phyloP scores from a whole-genome alignment of 2,797 vertebrate species.

The Amniataba percoides region DNA sequence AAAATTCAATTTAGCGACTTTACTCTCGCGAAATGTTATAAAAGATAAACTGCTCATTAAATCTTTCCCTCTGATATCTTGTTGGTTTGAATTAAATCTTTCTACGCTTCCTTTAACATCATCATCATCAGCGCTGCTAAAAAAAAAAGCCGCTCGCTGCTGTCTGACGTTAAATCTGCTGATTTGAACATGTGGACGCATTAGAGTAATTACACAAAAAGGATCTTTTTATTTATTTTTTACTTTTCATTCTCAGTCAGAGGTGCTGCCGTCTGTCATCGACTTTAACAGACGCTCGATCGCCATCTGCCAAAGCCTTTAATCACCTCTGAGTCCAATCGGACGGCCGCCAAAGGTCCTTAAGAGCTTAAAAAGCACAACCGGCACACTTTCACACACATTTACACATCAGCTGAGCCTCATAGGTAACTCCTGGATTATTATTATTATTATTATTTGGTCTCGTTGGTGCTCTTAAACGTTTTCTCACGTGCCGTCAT shows the following conservation, averaged over 20 bases:
- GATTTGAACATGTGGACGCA: constrained; percentile 27
- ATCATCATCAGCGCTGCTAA: not conserved
- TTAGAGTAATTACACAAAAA: constrained; percentile 60
- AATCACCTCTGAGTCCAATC: constrained; percentile 73
- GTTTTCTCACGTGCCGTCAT: constrained; percentile 6
- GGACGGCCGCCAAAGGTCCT: constrained; percentile 65
- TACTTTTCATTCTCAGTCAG: not conserved
- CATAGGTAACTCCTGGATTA: constrained; percentile 24
- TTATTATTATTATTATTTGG: constrained; percentile 24
- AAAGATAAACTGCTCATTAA: too few relatives aligned
- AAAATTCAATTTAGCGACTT: too few relatives aligned
- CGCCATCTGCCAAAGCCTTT: constrained; percentile 74
- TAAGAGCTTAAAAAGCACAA: constrained; percentile 78
- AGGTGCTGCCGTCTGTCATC: constrained; percentile 31
- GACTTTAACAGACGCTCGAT: constrained; percentile 42
- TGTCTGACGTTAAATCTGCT: constrained; percentile 22
- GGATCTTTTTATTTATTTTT: not conserved
- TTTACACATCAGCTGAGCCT: constrained; percentile 15
- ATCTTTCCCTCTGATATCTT: too few relatives aligned
- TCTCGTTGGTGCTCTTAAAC: not conserved
- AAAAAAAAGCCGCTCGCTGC: not conserved
- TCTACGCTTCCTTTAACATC: too few relatives aligned
- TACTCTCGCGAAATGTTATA: too few relatives aligned
- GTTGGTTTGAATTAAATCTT: too few relatives aligned
- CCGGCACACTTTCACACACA: constrained; percentile 61